Evolutionary conservation across 2,797 vertebrate species (phyloP).

Genomic region (Stomatorhinus walkeri): DNA sequence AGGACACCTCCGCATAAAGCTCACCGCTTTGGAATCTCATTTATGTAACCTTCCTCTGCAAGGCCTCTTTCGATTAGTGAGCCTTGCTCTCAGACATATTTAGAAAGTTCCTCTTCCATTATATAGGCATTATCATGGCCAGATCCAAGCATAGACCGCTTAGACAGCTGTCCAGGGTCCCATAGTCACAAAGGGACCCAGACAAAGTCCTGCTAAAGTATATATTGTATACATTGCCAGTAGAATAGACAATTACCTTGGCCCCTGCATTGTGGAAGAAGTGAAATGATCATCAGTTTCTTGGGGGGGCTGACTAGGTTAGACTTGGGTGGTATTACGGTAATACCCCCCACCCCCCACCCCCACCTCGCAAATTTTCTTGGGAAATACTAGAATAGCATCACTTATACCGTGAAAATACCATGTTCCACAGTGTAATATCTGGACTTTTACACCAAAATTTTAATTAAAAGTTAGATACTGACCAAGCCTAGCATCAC

Average conservation of each 20-base stretch:
- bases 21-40: neutral
- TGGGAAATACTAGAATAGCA: neutral
- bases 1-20: neutral
- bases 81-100: neutral
- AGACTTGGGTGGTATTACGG: neutral
- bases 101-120: neutral
- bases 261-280: neutral
- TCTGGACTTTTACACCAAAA: neutral
- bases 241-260: neutral
- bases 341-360: neutral
- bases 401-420: neutral
- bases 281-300: neutral
- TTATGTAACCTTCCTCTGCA: neutral
- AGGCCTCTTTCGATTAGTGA: neutral
- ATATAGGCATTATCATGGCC: neutral
- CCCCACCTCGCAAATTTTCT: neutral
- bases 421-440: neutral
- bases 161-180: neutral
- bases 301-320: neutral
- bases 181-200: neutral
- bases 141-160: neutral
- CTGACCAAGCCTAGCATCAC: neutral
- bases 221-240: neutral
- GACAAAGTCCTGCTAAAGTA: neutral
- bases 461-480: neutral